phyloP scores from a whole-genome alignment of 2,797 vertebrate species.

The Sarcophilus harrisii region DNA sequence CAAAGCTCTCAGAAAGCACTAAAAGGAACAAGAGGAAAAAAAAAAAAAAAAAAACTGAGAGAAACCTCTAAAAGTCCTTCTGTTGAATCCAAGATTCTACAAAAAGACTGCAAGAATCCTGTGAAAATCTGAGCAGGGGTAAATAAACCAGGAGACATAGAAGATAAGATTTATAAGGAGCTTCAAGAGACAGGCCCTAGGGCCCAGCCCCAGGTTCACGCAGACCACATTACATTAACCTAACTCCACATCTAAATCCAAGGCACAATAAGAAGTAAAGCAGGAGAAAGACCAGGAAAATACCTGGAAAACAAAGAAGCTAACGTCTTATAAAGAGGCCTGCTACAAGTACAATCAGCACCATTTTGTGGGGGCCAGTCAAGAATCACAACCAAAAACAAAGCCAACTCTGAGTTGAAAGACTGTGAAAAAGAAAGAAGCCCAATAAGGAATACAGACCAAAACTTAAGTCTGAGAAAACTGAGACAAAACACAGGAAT shows the following conservation, averaged over 20 bases:
- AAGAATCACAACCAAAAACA: background rate
- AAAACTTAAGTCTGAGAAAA: background rate
- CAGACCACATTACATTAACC: background rate
- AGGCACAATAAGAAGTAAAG: background rate
- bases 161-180: background rate
- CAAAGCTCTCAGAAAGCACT: background rate
- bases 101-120: background rate
- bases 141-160: background rate
- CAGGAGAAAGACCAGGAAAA: background rate
- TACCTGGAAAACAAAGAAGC: background rate
- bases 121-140: background rate
- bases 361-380: background rate
- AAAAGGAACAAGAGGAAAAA: background rate
- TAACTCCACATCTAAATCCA: background rate
- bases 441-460: background rate
- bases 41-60: background rate
- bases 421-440: background rate
- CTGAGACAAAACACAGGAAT: background rate
- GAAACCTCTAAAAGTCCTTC: background rate
- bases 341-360: background rate
- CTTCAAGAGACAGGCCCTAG: background rate
- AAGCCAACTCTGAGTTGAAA: background rate
- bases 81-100: background rate
- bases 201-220: background rate
- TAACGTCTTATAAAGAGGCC: background rate